Evolutionary conservation across 2,888 invertebrate species (phyloP).

Genomic region (Phortica magna): DNA sequence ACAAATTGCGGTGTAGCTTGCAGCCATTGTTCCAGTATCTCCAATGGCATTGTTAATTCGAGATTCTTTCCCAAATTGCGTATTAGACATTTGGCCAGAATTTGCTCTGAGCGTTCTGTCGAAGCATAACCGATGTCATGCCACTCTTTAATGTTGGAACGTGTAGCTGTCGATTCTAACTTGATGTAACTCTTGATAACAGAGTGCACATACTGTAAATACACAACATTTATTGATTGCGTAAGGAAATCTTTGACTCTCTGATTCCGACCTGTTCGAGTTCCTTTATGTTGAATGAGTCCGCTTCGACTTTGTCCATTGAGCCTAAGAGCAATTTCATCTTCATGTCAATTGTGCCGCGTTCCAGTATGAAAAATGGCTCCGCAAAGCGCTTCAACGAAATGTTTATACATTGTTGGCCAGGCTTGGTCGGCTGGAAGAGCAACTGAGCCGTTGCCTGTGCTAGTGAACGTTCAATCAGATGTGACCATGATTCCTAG

Average conservation of each 20-base stretch:
- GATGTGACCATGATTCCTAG: conserved; percentile 85
- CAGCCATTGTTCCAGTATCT: conserved; percentile 76
- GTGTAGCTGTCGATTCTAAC: conserved; percentile 81
- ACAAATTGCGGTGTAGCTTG: conserved; percentile 79
- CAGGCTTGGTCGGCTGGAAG: conserved; percentile 80
- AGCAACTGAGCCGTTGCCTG: conserved; percentile 85
- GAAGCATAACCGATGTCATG: conserved; percentile 81
- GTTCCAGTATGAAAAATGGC: conserved; percentile 84
- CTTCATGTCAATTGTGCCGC: conserved; percentile 84
- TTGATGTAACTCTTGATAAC: conserved; percentile 87
- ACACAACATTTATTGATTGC: conserved; percentile 55
- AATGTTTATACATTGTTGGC: conserved; percentile 63
- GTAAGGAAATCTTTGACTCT: not conserved
- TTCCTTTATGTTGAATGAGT: conserved; percentile 64
- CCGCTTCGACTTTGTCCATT: conserved; percentile 52
- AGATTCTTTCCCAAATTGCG: conserved; percentile 71
- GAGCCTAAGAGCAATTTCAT: conserved; percentile 72
- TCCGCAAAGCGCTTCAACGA: conserved; percentile 84
- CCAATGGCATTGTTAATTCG: conserved; percentile 65
- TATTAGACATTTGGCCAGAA: conserved; percentile 81
- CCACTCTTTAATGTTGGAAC: conserved; percentile 81
- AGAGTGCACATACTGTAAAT: conserved; percentile 84
- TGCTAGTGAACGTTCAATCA: conserved; percentile 83
- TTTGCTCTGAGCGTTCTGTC: conserved; percentile 80
- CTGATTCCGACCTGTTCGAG: conserved; percentile 64